A percentile compares a stretch with the other conserved stretches of the same genome.
Conservation (phyloP, 1,140 invertebrate species). For the Rhyacophila brunnea region DNA sequence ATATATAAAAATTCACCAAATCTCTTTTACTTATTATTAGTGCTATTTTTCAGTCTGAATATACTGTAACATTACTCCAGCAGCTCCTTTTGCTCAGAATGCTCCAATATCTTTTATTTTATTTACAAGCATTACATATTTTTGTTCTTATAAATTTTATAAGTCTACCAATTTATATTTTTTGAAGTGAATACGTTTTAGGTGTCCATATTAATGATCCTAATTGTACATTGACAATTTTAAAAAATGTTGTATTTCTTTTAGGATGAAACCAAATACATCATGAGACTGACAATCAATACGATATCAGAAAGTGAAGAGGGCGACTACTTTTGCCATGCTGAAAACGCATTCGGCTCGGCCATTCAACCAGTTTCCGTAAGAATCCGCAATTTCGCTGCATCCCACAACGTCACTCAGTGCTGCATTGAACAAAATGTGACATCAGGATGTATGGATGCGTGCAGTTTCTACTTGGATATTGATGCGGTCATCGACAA, state of each 20-base stretch:
- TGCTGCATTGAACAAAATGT: conserved; percentile 71
- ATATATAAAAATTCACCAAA: conserved; percentile 1
- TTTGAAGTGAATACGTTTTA: too few species aligned
- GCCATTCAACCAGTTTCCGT: conserved; percentile 70
- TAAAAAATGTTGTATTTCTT: background rate
- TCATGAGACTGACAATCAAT: conserved; percentile 71
- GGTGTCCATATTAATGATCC: too few species aligned
- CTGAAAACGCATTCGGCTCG: conserved; percentile 75
- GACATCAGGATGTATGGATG: conserved; percentile 68
- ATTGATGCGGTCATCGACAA: conserved; percentile 76
- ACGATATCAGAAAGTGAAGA: conserved; percentile 67
- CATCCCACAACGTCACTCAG: conserved; percentile 68
- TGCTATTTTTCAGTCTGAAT: too few species aligned
- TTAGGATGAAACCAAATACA: conserved; percentile 60
- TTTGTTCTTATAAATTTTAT: too few species aligned
- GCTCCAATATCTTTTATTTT: too few species aligned
- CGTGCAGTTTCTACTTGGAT: conserved; percentile 77
- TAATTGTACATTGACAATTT: background rate
- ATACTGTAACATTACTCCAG: too few species aligned
- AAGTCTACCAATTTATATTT: too few species aligned
- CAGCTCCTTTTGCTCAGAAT: too few species aligned
- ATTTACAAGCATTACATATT: too few species aligned
- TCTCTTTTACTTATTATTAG: too few species aligned
- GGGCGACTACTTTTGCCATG: conserved; percentile 78
- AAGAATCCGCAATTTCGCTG: conserved; percentile 56